Base-by-base conservation (phyloP, 2,113 vertebrate genomes). In the Triplophysa dalaica region DNA sequence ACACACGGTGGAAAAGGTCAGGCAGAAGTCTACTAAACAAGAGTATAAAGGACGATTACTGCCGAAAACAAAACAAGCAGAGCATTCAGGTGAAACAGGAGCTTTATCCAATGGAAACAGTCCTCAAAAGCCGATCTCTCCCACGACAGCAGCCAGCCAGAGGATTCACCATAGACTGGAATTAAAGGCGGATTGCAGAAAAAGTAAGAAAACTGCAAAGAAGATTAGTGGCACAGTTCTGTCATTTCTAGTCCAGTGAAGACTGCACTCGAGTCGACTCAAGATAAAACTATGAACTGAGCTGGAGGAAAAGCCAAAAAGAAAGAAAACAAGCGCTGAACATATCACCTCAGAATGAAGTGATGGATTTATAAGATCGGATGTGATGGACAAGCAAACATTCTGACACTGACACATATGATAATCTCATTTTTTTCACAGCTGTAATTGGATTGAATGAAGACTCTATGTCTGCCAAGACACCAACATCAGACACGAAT, bases 181-280 rank as follows among this genome's bases (percentile, higher is more conserved):
- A 41, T 73, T 73, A 60, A 60, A 73, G 54, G 43, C 8, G 12
- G 54, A 60, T 73, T 73, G 13, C 33, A 60, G 70, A 6, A 43
- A 60, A 73, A 60, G 52, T 58, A 11, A 11, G 56, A n/a, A 72
- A 72, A 72, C 26, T 58, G 29, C 70, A 24, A 43, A 73, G 33
- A n/a, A 43, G 54, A 60, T 73, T 38, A 24, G 8, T 22, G n/a
- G 29, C 29, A 60, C 38, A 33, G 43, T 1, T 72, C 50, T 52
- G 45, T 70, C 68, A 52, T 12, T 70, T 70, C 9, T 21, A 21
- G 5, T 56, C 19, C 6, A 21, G 5, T 21, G 17, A 72, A 72
- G 50, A 21, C 69, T 70, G 11, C 19, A 4, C 65, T 4, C 12
- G 2, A 16, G 33, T 38, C 33, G 33, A 38, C 33, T 38, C 33